Evolutionary conservation across 2,113 vertebrate species (phyloP).

Genomic region (Ivindomyrus marchei): DNA sequence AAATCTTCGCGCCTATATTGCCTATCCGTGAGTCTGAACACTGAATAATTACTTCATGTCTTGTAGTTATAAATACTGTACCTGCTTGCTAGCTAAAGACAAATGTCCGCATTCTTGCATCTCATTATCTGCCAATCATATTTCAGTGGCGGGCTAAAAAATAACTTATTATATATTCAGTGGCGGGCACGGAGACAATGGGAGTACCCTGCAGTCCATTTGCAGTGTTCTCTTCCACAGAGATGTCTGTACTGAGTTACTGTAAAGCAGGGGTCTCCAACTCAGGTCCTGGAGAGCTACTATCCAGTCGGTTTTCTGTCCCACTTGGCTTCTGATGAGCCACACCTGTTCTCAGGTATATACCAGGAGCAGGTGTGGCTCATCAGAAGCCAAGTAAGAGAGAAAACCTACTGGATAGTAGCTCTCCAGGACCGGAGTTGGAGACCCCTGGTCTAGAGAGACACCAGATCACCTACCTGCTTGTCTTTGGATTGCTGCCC

Average conservation of each 20-base stretch:
- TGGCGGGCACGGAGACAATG: background rate
- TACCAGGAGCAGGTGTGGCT: too few relatives aligned
- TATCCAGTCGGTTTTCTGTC: too few relatives aligned
- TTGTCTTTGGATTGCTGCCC: background rate
- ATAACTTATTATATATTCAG: background rate
- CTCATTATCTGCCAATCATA: background rate
- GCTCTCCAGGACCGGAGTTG: too few relatives aligned
- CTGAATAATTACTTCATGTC: background rate
- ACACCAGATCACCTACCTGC: background rate
- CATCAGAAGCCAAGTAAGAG: too few relatives aligned
- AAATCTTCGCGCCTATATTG: background rate
- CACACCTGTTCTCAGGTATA: too few relatives aligned
- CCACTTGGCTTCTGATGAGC: too few relatives aligned
- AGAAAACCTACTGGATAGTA: too few relatives aligned
- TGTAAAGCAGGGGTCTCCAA: too few relatives aligned
- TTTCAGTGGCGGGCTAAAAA: background rate
- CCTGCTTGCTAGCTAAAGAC: background rate
- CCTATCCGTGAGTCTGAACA: background rate
- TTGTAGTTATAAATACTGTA: background rate
- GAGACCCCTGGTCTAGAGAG: background rate
- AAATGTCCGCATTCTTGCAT: background rate
- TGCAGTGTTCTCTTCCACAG: background rate
- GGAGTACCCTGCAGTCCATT: background rate
- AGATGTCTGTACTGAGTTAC: background rate
- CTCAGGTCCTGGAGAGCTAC: too few relatives aligned